phyloP scores from a whole-genome alignment of 2,888 invertebrate genomes.

The Hemicrepidius hirtus region DNA sequence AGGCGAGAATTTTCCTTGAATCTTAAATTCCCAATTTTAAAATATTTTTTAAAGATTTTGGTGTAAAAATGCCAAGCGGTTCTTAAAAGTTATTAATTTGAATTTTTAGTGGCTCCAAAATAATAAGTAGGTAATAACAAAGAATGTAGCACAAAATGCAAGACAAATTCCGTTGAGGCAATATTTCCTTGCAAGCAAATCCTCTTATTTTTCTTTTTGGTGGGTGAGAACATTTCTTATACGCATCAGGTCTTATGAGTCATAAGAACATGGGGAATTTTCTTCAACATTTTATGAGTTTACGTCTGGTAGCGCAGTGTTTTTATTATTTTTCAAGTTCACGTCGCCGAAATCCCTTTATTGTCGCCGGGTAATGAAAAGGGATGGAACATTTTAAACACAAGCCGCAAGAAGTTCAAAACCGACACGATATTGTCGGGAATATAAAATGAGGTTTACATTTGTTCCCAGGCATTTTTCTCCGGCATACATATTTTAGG shows the following conservation, averaged over 20 bases:
- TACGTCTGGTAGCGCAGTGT: conserved; percentile 33
- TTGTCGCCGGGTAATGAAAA: conserved; percentile 44
- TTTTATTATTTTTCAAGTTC: conserved; percentile 43
- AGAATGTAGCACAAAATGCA: conserved; percentile 30
- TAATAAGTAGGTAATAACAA: conserved; percentile 35
- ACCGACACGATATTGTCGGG: conserved; percentile 39
- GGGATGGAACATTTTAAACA: conserved; percentile 34
- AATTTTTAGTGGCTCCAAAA: conserved; percentile 23
- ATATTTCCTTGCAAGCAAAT: conserved; percentile 34
- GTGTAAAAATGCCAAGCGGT: not conserved
- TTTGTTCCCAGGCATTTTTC: conserved; percentile 44
- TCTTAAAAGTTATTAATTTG: conserved; percentile 8
- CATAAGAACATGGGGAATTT: conserved; percentile 34
- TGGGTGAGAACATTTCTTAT: conserved; percentile 33
- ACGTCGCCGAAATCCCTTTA: conserved; percentile 42
- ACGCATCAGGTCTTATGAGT: conserved; percentile 33
- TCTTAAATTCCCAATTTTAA: too few species aligned
- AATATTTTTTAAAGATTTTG: not conserved
- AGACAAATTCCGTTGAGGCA: conserved; percentile 24
- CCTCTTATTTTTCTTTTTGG: conserved; percentile 34
- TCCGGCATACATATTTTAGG: conserved; percentile 42
- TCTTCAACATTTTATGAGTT: conserved; percentile 40
- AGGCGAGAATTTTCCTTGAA: not conserved
- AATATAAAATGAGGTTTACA: conserved; percentile 49
- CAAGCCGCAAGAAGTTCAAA: conserved; percentile 39